Evolutionary conservation across 2,888 invertebrate genomes (phyloP), one percentile per base, ranked within the genome.

Genomic region (Drosophila lutescens): DNA sequence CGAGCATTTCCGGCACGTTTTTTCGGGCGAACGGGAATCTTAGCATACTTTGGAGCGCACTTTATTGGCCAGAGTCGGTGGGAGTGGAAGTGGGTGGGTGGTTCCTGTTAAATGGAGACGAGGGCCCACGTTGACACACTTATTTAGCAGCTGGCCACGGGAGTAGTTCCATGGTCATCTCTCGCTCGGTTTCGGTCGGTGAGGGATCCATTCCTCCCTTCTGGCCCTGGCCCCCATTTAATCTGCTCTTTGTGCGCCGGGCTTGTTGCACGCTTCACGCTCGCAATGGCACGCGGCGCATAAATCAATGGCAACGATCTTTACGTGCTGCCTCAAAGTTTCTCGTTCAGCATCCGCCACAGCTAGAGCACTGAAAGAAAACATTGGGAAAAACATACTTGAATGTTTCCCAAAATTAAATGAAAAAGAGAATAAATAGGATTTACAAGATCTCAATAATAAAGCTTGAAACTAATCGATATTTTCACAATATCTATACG

Each of bases 271-370:
- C 78, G 84, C 77, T 75, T 79, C 83, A 85, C 68, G 88, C 84
- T 83, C 74, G 67, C 75, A 26, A 44, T 69, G 77, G 79, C 87
- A 85, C 74, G 88, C 86, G 63, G 86, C 74, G 74, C 88, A 89
- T 86, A 86, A 86, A 86, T 86, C 85, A 86, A 89, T 89, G 89
- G 85, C 83, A 88, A 86, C 83, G 85, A 89, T 83, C 89, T 83
- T 80, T 89, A 86, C 85, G 85, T 86, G 85, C 88, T 67, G 76
- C 61, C 50, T 69, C 59, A 63, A 51, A 62, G 57, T 66, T 66
- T 47, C 43, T 74, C 53, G 30, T 69, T 61, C 68, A 60, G 78
- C 72, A 47, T 61, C 74, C 63, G 55, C 17, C 47, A 30, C 26
- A 46, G 38, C 55, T 12, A 41, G 20, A 23, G 32, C 72, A 49